Percentiles rank a stretch among this genome's conserved stretches.
phyloP scores from a whole-genome alignment of 2,113 vertebrate species.

The Sphyrna mokarran region DNA sequence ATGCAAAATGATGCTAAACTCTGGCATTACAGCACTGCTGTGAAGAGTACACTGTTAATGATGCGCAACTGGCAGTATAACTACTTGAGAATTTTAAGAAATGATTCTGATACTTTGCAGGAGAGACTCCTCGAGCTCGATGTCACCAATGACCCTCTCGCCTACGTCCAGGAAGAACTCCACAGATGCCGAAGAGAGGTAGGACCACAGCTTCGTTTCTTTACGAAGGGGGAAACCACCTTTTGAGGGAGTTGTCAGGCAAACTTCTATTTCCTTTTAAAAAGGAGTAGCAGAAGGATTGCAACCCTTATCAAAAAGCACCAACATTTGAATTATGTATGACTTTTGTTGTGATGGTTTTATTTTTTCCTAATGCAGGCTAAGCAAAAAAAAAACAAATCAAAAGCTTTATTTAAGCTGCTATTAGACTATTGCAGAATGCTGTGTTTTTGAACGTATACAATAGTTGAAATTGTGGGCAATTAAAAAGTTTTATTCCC shows the following conservation, averaged over 20 bases:
- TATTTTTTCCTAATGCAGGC: background rate
- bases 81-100: background rate
- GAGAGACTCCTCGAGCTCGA: background rate
- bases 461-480: background rate
- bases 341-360: background rate
- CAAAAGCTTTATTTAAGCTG: background rate
- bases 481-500: background rate
- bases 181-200: conserved; percentile 23
- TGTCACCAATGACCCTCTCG: background rate
- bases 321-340: background rate
- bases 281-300: background rate
- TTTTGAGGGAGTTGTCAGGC: too few species aligned
- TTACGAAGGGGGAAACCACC: background rate
- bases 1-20: background rate
- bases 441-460: background rate
- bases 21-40: background rate
- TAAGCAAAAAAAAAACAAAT: background rate
- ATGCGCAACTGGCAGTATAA: background rate
- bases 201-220: background rate
- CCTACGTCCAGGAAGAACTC: background rate
- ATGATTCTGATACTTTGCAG: background rate
- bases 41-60: background rate
- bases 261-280: background rate
- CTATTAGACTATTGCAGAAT: background rate
- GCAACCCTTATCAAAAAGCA: background rate